Percentiles rank a stretch among this genome's conserved stretches.
phyloP scores from a whole-genome alignment of 2,797 vertebrate species.

The Macroramphosus scolopax region DNA sequence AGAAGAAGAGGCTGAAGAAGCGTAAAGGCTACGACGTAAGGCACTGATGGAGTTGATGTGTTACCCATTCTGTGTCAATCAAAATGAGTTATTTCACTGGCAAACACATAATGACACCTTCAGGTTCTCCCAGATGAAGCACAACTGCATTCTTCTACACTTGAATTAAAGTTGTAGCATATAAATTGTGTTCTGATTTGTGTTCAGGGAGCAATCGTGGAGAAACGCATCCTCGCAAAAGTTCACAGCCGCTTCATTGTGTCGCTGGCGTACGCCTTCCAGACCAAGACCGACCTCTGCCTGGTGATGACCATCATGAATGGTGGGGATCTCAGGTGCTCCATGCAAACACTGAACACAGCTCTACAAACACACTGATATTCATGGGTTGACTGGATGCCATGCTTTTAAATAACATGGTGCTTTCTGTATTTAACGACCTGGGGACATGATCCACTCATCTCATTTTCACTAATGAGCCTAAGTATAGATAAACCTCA shows the following conservation, averaged over 20 bases:
- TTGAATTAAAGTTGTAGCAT: too few relatives aligned
- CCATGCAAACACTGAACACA: not conserved
- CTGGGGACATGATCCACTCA: conserved; percentile 7
- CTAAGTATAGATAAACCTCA: conserved; percentile 40
- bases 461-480: conserved; percentile 46
- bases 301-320: conserved; percentile 84
- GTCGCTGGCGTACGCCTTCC: conserved; percentile 78
- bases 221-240: conserved; percentile 80
- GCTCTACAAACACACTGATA: not conserved
- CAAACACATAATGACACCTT: too few relatives aligned
- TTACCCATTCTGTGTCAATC: too few relatives aligned
- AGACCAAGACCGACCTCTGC: conserved; percentile 81
- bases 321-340: conserved; percentile 80
- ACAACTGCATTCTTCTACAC: too few relatives aligned
- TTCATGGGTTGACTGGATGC: not conserved
- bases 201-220: conserved; percentile 77
- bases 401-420: not conserved
- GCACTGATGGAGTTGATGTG: too few relatives aligned
- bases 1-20: conserved; percentile 82
- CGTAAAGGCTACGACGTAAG: conserved; percentile 77
- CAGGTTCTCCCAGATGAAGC: too few relatives aligned
- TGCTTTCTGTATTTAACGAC: conserved; percentile 14
- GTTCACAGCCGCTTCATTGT: conserved; percentile 83
- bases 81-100: too few relatives aligned
- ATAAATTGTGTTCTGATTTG: conserved; percentile 9